These are phyloP conservation scores for Papilio gigon DNA, from an alignment of 2,888 invertebrate genomes.

Conservation along the genomic window DNA sequence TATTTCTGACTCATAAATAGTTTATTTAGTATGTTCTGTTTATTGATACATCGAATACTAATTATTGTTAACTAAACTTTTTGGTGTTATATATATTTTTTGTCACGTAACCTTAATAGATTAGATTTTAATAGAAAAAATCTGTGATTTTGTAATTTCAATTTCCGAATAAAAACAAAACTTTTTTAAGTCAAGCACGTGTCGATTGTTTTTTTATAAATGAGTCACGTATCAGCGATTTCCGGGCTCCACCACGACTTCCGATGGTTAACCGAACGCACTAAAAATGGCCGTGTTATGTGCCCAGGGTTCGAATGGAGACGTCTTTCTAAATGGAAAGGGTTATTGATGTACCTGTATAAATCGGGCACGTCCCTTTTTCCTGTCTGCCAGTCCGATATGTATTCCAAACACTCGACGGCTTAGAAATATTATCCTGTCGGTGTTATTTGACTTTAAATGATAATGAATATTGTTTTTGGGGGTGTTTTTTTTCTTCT, in stretches of 20 bases:
- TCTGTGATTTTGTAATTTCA: background rate
- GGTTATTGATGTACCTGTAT: constrained; percentile 44
- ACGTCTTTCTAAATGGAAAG: constrained; percentile 8
- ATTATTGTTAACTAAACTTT: background rate
- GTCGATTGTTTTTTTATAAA: constrained; percentile 13
- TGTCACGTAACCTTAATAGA: background rate
- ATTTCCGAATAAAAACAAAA: background rate
- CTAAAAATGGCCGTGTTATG: constrained; percentile 31
- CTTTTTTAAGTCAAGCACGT: background rate
- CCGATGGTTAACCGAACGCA: constrained; percentile 33
- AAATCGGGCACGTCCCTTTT: constrained; percentile 62
- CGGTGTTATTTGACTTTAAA: constrained; percentile 3
- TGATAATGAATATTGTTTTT: background rate
- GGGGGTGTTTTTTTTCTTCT: background rate
- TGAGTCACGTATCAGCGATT: constrained; percentile 31
- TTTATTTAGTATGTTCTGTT: background rate
- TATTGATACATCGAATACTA: background rate
- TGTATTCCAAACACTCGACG: constrained; percentile 55
- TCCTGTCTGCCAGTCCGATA: constrained; percentile 63
- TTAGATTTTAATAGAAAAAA: background rate
- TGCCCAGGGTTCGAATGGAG: constrained; percentile 24
- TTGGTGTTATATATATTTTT: background rate
- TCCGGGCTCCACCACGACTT: constrained; percentile 30
- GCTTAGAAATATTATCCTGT: constrained; percentile 22
- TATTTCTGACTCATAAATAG: background rate